Base-by-base conservation (phyloP, 2,113 vertebrate species). In the Heteronetta atricapilla region DNA sequence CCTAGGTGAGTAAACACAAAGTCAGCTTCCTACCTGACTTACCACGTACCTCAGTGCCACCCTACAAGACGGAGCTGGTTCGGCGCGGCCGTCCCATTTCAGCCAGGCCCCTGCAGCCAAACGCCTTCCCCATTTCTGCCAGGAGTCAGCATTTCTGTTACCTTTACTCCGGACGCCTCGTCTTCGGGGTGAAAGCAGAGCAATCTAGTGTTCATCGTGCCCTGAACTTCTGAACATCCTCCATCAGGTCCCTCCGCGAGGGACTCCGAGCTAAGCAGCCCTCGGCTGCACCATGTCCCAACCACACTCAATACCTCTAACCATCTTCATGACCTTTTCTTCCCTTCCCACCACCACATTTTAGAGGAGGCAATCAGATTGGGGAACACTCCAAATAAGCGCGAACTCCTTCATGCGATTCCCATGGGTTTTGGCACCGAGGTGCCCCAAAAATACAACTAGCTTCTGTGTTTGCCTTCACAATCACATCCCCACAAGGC, bases 401-500 rank as follows among this genome's bases (percentile, higher is more conserved):
- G 1, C 3, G 38, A 93, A 34, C 53, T 21, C 44, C 67, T 75
- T 50, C 14, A 2, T 0, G 9, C 2, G 25, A 82, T 6, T 6
- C 52, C 16, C 3, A 2, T 0, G 7, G 13, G 3, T 14, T 31
- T 29, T 1, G 7, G 4, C 1, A 13, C 6, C 44, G 75, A 77
- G 19, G 7, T n/a, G 26, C 9, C 17, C 22, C 7, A 2, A 11
- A 59, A 36, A 16, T 3, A 4, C 33, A 3, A n/a, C 16, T 3
- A 23, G 28, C 40, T 80, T 18, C 82, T n/a, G 36, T 3, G 10
- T 33, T 23, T 3, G 22, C 33, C 44, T 31, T 8, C 28, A 10
- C 28, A 10, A 4, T 2, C 9, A 0, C 2, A 3, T 31, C 63
- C 42, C 13, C 31, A 1, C 0, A 1, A 63, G 81, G 46, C 8